A percentile compares a stretch with the other conserved stretches of the same genome.
Conservation (phyloP, 2,888 invertebrate species). For the Mythimna pallens region DNA sequence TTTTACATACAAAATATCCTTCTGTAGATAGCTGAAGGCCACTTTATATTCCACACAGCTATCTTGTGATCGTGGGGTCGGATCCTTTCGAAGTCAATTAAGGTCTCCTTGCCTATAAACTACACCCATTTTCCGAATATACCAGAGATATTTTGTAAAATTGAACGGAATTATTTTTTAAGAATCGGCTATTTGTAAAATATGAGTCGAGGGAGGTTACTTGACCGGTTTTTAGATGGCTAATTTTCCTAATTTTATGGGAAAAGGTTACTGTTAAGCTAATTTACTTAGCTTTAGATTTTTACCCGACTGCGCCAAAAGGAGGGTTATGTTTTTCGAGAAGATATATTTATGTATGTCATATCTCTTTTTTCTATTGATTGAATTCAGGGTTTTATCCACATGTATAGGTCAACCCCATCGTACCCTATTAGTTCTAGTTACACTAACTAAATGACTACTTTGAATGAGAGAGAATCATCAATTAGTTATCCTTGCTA, state of each 20-base stretch:
- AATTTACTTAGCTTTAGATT: background rate
- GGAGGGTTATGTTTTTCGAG: no score
- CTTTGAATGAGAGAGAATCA: no score
- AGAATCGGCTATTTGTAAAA: constrained; percentile 29
- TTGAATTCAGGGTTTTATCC: no score
- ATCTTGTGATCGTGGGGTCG: constrained; percentile 47
- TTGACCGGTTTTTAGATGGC: constrained; percentile 22
- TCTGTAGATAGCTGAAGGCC: constrained; percentile 38
- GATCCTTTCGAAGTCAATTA: constrained; percentile 60
- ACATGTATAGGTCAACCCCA: no score
- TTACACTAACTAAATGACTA: no score
- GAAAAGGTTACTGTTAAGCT: background rate
- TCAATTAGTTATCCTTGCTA: no score
- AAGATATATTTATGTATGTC: no score
- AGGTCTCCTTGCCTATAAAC: constrained; percentile 50
- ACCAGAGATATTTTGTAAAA: constrained; percentile 38
- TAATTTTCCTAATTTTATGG: constrained; percentile 39
- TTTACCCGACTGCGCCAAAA: background rate
- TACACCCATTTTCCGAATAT: constrained; percentile 58
- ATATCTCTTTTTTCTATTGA: no score
- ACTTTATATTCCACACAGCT: constrained; percentile 60
- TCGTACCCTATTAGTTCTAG: no score
- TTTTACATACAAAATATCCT: constrained; percentile 31
- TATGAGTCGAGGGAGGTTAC: background rate
- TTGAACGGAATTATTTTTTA: constrained; percentile 23